phyloP scores from a whole-genome alignment of 2,113 vertebrate genomes.

The Pantherophis guttatus region DNA sequence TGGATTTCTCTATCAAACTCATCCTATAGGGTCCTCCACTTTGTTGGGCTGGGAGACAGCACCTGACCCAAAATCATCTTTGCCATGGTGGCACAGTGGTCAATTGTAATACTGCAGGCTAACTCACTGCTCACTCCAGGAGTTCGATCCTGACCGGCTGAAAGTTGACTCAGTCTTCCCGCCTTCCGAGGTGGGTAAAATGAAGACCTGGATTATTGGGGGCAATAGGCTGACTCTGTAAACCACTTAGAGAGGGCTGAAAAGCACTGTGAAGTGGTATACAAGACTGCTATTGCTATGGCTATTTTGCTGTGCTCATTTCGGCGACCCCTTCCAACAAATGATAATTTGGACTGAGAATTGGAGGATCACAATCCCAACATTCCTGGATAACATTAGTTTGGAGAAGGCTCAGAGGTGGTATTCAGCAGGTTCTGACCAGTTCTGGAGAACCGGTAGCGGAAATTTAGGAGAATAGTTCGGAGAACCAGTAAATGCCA shows the following conservation, averaged over 20 bases:
- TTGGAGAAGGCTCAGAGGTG: background rate
- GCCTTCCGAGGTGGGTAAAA: background rate
- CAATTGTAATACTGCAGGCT: background rate
- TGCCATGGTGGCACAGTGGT: background rate
- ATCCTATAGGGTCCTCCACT: background rate
- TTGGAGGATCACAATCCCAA: background rate
- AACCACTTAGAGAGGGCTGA: background rate
- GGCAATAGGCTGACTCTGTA: background rate
- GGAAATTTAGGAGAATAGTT: no score
- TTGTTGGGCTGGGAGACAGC: background rate
- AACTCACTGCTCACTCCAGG: background rate
- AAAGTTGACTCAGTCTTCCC: background rate
- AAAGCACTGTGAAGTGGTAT: background rate
- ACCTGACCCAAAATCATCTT: background rate
- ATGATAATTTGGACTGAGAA: background rate
- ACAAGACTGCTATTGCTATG: background rate
- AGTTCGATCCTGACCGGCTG: background rate
- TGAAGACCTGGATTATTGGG: background rate
- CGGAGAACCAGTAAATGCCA: no score
- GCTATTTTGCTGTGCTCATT: background rate
- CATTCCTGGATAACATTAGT: no score
- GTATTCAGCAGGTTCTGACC: no score
- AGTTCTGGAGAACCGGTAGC: no score
- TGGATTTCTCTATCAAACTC: background rate
- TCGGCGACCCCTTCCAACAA: background rate